Base-by-base conservation (phyloP, 2,888 invertebrate species). In the Aspidiotus destructor region DNA sequence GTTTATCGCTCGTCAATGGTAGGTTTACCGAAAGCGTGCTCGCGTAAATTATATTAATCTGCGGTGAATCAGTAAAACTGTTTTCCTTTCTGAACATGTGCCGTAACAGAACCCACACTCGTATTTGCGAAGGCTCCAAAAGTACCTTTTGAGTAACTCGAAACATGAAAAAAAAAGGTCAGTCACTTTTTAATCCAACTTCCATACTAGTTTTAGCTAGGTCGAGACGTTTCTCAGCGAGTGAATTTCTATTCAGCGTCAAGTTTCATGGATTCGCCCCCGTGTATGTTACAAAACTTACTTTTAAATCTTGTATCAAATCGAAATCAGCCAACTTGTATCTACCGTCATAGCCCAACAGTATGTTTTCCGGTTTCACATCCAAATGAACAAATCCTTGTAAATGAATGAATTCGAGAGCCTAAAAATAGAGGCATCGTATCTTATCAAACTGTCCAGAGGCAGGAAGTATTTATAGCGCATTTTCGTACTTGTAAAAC, bases 251-350 rank as follows among this genome's bases (percentile, higher is more conserved):
- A 8, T 2, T 61, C 9, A 60, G 11, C 8, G 41, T 41, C 40
- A 61, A 16, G 1, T 61, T 28, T 28, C 1, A 28, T 28, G 28
- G 28, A 28, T 28, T 28, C 28, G 5, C 28, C 28, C 13, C 52
- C 52, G n/a, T 13, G 52, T 52, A 52, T 3, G 52, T n/a, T 3
- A 52, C 11, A 52, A 7, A 60, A 67, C 58, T 60, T 44, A 67
- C 67, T 17, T 67, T 67, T 17, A 58, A 55, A 52, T 67, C 67
- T 48, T 67, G 67, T 10, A 67, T 67, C 7, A 67, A 52, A 48
- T 67, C 67, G 28, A 67, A 67, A 28, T 67, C 67, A 15, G 67
- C 67, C 11, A 67, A 60, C 52, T 67, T 67, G 28, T 67, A 67
- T n/a, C 67, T 48, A 6, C 58, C 67, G 17, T 67, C 67, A 15